phyloP scores from a whole-genome alignment of 2,888 invertebrate species.

The Onthophagus sagittarius region DNA sequence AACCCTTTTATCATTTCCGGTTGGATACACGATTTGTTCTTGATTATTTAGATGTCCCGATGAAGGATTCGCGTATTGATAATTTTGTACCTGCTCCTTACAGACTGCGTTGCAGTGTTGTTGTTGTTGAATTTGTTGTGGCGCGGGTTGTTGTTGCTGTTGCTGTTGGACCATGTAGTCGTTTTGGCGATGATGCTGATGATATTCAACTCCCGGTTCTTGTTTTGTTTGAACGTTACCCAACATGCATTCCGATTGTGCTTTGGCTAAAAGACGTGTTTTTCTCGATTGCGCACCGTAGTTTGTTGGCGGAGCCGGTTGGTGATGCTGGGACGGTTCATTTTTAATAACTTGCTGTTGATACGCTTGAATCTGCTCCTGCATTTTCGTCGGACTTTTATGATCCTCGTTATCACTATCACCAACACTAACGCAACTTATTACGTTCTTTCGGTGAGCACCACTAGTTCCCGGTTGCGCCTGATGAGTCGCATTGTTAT shows the following conservation, averaged over 20 bases:
- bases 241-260: slow-evolving; percentile 70
- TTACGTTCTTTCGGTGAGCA: slow-evolving; percentile 64
- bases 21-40: slow-evolving; percentile 20
- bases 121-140: slow-evolving; percentile 29
- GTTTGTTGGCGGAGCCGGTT: slow-evolving; percentile 28
- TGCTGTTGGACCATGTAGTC: slow-evolving; percentile 35
- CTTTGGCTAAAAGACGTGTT: slow-evolving; percentile 83
- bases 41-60: slow-evolving; percentile 43
- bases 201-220: slow-evolving; percentile 54
- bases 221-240: slow-evolving; percentile 58
- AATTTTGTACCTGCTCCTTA: slow-evolving; percentile 48
- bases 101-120: slow-evolving; percentile 48
- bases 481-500: slow-evolving; percentile 21
- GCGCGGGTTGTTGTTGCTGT: slow-evolving; percentile 34
- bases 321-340: slow-evolving; percentile 46
- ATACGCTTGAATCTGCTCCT: slow-evolving; percentile 26
- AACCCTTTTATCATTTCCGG: slow-evolving; percentile 51
- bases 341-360: slow-evolving; percentile 51
- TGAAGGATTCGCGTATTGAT: slow-evolving; percentile 49
- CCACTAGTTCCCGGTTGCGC: slow-evolving; percentile 5
- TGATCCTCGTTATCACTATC: slow-evolving; percentile 71
- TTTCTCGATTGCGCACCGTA: slow-evolving; percentile 76
- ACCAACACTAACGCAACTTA: slow-evolving; percentile 73
- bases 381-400: slow-evolving; percentile 51
- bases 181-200: slow-evolving; percentile 46